Conservation (phyloP, 2,888 invertebrate species). For the Rhogogaster chlorosoma region DNA sequence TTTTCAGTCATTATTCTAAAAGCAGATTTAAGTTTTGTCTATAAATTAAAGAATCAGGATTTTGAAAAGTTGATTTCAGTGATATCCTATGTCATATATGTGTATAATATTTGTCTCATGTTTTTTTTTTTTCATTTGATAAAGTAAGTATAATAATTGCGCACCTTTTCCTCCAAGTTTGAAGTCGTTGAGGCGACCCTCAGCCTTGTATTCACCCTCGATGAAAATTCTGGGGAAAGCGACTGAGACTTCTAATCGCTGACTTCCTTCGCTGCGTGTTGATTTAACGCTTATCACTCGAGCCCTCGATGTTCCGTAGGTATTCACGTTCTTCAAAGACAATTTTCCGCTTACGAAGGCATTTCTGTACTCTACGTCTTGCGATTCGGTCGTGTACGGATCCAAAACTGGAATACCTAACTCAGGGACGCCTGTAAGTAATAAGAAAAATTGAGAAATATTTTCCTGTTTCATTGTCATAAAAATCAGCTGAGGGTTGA, state of each 20-base stretch:
- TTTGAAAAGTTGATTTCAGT: neutral
- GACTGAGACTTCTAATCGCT: slow-evolving; percentile 82
- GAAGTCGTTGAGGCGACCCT: slow-evolving; percentile 82
- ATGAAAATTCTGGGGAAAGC: slow-evolving; percentile 80
- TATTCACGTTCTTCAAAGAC: slow-evolving; percentile 79
- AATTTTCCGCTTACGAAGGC: slow-evolving; percentile 78
- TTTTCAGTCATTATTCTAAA: neutral
- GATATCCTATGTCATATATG: too few species aligned
- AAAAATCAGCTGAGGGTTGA: neutral
- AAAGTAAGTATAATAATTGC: slow-evolving; percentile 60
- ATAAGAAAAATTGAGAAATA: neutral
- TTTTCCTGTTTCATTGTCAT: neutral
- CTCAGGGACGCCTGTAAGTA: slow-evolving; percentile 79
- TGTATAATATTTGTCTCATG: neutral
- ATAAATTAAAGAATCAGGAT: neutral
- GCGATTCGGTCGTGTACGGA: slow-evolving; percentile 78
- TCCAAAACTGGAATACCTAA: slow-evolving; percentile 79
- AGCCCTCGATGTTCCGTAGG: slow-evolving; percentile 80
- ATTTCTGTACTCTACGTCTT: slow-evolving; percentile 75
- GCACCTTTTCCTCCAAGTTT: slow-evolving; percentile 84
- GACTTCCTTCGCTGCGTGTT: slow-evolving; percentile 79
- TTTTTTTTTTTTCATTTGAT: neutral
- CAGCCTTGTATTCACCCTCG: slow-evolving; percentile 82
- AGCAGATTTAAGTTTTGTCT: neutral
- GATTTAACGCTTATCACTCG: slow-evolving; percentile 81